Evolutionary conservation across 2,113 vertebrate species (phyloP).

Genomic region (Bujurquina vittata): DNA sequence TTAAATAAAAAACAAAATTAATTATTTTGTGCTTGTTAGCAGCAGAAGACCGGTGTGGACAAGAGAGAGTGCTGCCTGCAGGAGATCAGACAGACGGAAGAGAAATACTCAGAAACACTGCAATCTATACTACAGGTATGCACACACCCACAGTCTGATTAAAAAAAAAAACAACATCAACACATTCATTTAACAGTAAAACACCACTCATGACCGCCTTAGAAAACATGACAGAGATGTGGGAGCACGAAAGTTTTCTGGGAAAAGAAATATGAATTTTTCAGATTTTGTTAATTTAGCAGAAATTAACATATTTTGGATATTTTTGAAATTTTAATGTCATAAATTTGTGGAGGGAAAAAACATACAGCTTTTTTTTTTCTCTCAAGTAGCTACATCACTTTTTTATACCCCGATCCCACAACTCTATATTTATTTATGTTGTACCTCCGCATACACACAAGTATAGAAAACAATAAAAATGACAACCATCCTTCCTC

Average conservation of each 20-base stretch:
- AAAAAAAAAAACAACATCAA: background rate
- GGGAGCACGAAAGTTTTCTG: background rate
- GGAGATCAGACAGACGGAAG: slow-evolving; percentile 90
- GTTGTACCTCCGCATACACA: too few species aligned
- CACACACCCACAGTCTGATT: background rate
- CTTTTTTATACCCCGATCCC: background rate
- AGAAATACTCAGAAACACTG: slow-evolving; percentile 89
- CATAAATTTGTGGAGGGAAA: background rate
- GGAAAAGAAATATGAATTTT: background rate
- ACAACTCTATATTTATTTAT: background rate
- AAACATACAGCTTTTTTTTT: background rate
- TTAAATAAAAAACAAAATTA: background rate
- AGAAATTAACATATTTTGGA: background rate
- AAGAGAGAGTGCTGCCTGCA: slow-evolving; percentile 90
- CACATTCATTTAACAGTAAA: background rate
- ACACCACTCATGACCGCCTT: background rate
- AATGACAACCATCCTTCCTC: background rate
- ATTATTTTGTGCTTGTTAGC: slow-evolving; percentile 47
- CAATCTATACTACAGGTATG: slow-evolving; percentile 88
- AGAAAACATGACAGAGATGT: background rate
- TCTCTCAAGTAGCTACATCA: background rate
- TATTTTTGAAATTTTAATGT: background rate
- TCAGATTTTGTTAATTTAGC: background rate
- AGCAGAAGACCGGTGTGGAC: slow-evolving; percentile 84
- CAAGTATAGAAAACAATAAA: background rate